phyloP scores from a whole-genome alignment of 2,113 vertebrate species.

The Scatophagus argus region DNA sequence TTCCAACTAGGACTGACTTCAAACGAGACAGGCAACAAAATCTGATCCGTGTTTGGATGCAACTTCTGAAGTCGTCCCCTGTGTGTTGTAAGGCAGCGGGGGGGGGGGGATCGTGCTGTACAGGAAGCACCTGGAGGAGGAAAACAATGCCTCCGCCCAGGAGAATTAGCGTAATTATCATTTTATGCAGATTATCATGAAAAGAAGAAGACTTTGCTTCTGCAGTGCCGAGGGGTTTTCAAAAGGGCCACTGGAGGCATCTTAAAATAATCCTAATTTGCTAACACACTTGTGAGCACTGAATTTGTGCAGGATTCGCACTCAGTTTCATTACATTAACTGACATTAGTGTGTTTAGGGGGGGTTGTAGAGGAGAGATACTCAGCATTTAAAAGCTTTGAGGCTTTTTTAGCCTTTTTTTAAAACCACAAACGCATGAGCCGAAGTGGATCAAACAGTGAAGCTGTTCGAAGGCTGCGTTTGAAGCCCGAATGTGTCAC shows the following conservation, averaged over 20 bases:
- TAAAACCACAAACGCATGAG: no score
- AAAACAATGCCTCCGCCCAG: slow-evolving; percentile 43
- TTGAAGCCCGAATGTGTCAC: no score
- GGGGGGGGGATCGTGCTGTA: slow-evolving; percentile 13
- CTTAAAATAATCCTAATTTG: slow-evolving; percentile 37
- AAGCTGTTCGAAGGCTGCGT: no score
- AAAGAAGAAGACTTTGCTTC: slow-evolving; percentile 38
- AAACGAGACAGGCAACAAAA: slow-evolving; percentile 41
- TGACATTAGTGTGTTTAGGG: slow-evolving; percentile 4
- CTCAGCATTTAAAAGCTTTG: no score
- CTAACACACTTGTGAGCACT: neutral
- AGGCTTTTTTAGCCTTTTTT: no score
- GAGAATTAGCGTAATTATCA: slow-evolving; percentile 44
- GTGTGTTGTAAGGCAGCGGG: slow-evolving; percentile 20
- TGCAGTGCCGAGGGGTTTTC: neutral
- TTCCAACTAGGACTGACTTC: slow-evolving; percentile 55
- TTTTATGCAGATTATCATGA: slow-evolving; percentile 55
- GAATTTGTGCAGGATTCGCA: neutral
- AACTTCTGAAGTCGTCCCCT: slow-evolving; percentile 52
- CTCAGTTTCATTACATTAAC: neutral
- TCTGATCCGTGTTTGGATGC: slow-evolving; percentile 45
- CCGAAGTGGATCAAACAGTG: no score
- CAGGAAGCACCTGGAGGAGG: slow-evolving; percentile 25
- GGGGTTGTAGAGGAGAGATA: no score
- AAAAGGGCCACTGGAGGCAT: neutral